These are phyloP conservation scores for Pelvicachromis taeniatus DNA, from an alignment of 2,113 vertebrate species.

Conservation along the genomic window DNA sequence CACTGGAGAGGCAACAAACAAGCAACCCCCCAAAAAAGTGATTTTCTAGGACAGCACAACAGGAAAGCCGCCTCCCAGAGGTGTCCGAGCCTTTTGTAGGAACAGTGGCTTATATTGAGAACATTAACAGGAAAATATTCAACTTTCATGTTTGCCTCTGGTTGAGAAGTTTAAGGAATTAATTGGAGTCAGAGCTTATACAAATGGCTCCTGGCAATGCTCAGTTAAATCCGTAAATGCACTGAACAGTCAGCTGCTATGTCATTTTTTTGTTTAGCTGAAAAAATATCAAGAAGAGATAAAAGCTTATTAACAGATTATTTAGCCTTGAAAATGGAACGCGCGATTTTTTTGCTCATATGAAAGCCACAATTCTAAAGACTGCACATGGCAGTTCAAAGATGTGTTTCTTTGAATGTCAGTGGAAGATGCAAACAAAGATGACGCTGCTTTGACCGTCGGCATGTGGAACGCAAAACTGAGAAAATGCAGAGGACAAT, in stretches of 20 bases:
- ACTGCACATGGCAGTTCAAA: background rate
- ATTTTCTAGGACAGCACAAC: background rate
- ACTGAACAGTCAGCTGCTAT: background rate
- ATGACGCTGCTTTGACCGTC: background rate
- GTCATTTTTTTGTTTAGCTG: background rate
- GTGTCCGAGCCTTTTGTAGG: background rate
- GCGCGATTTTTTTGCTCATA: background rate
- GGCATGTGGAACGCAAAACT: background rate
- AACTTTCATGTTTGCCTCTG: background rate
- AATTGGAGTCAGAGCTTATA: background rate
- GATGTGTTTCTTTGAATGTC: background rate
- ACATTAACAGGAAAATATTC: background rate
- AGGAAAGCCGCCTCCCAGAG: background rate
- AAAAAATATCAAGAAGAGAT: background rate
- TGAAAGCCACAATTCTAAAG: background rate
- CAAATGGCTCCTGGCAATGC: background rate
- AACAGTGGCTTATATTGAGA: background rate
- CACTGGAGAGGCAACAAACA: background rate
- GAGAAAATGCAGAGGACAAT: accelerated
- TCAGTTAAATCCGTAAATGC: background rate
- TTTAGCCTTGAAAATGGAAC: background rate
- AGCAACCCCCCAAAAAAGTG: accelerated
- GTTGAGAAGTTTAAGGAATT: background rate
- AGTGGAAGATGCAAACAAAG: background rate
- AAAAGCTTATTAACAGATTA: background rate